These are phyloP conservation scores for Melitaea cinxia DNA, from an alignment of 1,140 invertebrate species.

Conservation along the genomic window DNA sequence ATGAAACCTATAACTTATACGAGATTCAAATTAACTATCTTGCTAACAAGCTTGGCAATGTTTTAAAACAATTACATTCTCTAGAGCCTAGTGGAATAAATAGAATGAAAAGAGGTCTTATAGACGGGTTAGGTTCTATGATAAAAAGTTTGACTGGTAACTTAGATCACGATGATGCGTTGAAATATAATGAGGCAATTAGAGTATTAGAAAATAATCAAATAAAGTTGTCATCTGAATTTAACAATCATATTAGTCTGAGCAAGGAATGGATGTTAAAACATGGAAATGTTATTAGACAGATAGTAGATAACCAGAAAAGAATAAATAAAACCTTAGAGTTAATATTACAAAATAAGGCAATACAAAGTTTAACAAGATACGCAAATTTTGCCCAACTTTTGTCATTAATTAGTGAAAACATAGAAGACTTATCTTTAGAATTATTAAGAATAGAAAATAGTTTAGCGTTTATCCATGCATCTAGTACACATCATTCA, in stretches of 20 bases:
- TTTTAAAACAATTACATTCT: conserved; percentile 34
- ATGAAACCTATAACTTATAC: conserved; percentile 40
- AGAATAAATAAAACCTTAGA: conserved; percentile 38
- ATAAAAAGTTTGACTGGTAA: conserved; percentile 47
- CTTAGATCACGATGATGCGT: conserved; percentile 44
- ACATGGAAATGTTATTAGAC: conserved; percentile 24
- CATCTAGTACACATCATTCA: conserved; percentile 40
- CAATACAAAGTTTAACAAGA: conserved; percentile 35
- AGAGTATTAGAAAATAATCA: conserved; percentile 31
- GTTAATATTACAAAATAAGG: conserved; percentile 36
- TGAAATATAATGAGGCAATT: conserved; percentile 42
- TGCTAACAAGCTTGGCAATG: conserved; percentile 26
- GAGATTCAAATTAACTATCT: conserved; percentile 38
- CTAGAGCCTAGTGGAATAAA: conserved; percentile 39
- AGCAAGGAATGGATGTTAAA: conserved; percentile 19
- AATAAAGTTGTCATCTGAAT: conserved; percentile 22
- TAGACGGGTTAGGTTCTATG: conserved; percentile 41
- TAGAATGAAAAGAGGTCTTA: conserved; percentile 40
- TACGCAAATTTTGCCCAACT: conserved; percentile 46
- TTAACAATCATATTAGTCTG: conserved; percentile 40
- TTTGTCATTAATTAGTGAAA: conserved; percentile 44
- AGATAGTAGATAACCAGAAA: conserved; percentile 41
- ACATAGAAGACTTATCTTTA: conserved; percentile 42
- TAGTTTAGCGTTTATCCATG: conserved; percentile 46
- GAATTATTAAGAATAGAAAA: conserved; percentile 49